Evolutionary conservation across 2,113 vertebrate species (phyloP), one percentile per base, ranked within the genome.

Genomic region (Chaetops frenatus): DNA sequence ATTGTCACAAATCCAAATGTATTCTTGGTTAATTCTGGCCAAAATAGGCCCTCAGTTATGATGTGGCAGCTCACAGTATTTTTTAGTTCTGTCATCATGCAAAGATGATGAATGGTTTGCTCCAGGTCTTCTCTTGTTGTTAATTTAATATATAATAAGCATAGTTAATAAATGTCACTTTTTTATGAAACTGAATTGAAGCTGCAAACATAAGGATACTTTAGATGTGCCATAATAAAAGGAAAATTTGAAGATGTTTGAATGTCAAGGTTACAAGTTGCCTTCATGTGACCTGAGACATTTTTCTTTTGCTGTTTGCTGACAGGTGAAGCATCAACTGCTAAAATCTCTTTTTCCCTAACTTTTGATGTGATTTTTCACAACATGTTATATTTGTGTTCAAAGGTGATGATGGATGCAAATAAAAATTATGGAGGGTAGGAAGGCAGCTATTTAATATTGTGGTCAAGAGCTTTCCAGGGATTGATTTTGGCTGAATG

Each of bases 1-100:
- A 31, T 1, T 2, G 10, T 13, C 38, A 29, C 2, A 33, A 57
- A 64, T 56, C 18, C 4, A 4, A 78, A 23, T 1, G 1, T 1
- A 18, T 21, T 71, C 78, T 25, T 28, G 22, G 10, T 57, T 85
- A 35, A n/a, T 67, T 67, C 31, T 76, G 44, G 25, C 11, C 86
- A 28, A 88, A 65, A 38, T 4, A 38, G 23, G 42, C 25, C 44
- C 42, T 1, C 13, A 54, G n/a, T 8, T 1, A 0, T 72, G 17
- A 3, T 31, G 21, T 53, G 23, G 15, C 18, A 81, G 28, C 35
- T 84, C 23, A 53, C 23, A 28, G 15, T 17, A 9, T 81, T 36
- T 69, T 48, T 22, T 36, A 14, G 15, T 8, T 67, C 35, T 81
- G 23, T 47, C 16, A n/a, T 28, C 7, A 3, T 0, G 1, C 28